phyloP scores from a whole-genome alignment of 2,797 vertebrate species.

The Galago senegalensis region DNA sequence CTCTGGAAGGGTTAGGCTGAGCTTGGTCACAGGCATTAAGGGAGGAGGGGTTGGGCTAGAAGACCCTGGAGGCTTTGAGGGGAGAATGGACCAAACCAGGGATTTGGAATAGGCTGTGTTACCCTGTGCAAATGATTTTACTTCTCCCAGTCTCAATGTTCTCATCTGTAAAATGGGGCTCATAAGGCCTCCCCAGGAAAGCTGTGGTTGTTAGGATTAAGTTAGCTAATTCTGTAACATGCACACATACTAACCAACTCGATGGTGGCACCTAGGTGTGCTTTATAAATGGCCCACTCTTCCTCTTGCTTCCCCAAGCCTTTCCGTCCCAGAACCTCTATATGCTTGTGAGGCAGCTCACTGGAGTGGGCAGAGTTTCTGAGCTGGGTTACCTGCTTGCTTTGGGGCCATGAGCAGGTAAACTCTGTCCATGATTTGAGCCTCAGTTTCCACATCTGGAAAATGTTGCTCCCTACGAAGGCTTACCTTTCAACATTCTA shows the following conservation, averaged over 20 bases:
- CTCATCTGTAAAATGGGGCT: slow-evolving; percentile 8
- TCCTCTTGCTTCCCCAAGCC: neutral
- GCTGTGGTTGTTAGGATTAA: neutral
- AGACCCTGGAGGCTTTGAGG: neutral
- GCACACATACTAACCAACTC: neutral
- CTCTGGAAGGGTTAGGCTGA: neutral
- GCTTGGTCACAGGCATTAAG: too few relatives aligned
- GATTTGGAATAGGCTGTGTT: neutral
- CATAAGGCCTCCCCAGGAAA: neutral
- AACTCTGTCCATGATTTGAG: neutral
- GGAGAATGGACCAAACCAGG: neutral
- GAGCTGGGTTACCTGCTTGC: neutral
- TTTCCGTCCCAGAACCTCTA: neutral
- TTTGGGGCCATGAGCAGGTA: fast-evolving
- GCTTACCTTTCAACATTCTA: neutral
- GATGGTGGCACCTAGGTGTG: neutral
- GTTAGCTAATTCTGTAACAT: fast-evolving
- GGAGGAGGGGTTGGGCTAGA: too few relatives aligned
- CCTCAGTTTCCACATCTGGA: neutral
- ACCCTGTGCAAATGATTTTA: neutral
- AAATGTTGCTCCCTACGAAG: neutral
- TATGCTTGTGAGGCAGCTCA: neutral
- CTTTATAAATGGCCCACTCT: neutral
- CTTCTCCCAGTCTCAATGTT: neutral
- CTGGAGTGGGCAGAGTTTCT: neutral